Percentiles rank a stretch among this genome's conserved stretches.
Conservation (phyloP, 2,888 invertebrate genomes). For the Lasioglossum leucozonium region DNA sequence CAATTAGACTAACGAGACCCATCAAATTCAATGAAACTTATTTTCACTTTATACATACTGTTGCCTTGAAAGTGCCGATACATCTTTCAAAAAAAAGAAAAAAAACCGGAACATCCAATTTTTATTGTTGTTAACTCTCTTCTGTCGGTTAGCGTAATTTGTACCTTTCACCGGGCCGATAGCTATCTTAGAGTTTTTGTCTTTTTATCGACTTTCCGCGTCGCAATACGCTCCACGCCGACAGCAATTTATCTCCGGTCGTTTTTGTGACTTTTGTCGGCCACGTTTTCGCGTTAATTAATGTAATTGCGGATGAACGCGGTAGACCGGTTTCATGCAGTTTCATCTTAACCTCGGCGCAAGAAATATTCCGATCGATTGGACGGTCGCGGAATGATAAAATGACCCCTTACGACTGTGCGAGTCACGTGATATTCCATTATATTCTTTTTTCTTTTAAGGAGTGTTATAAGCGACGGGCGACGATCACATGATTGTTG, state of each 20-base stretch:
- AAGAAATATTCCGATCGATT: slow-evolving; percentile 39
- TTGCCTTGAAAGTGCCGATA: background rate
- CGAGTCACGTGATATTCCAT: slow-evolving; percentile 6
- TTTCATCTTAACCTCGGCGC: slow-evolving; percentile 10
- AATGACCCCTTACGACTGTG: slow-evolving; percentile 25
- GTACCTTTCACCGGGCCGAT: background rate
- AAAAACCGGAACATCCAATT: background rate
- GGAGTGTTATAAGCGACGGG: background rate
- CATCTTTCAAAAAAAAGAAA: background rate
- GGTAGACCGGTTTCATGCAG: slow-evolving; percentile 32
- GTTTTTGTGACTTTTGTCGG: background rate
- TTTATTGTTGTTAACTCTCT: background rate
- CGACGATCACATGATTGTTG: background rate
- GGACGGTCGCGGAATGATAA: slow-evolving; percentile 23
- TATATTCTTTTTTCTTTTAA: background rate
- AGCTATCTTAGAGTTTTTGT: background rate
- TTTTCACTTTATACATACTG: background rate
- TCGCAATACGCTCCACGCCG: background rate
- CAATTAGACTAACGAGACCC: background rate
- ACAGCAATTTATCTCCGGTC: background rate
- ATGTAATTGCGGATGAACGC: slow-evolving; percentile 25
- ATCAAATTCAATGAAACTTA: background rate
- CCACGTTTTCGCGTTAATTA: slow-evolving; percentile 33
- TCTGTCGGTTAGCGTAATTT: background rate
- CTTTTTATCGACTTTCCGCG: background rate